Evolutionary conservation across 2,113 vertebrate genomes (phyloP), one percentile per base, ranked within the genome.

Genomic region (Oryzias celebensis): DNA sequence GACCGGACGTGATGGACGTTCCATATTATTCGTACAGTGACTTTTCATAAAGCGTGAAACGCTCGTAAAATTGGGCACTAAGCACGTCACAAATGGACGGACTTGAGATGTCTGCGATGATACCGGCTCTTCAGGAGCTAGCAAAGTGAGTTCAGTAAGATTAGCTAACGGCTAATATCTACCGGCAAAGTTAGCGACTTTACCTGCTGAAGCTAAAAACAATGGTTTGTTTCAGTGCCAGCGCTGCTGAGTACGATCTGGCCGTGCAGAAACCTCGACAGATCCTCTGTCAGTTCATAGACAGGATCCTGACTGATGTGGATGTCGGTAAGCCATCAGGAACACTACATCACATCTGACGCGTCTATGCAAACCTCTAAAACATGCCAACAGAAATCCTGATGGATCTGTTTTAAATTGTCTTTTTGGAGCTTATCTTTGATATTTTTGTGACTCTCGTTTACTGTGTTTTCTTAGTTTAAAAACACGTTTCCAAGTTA

Each of bases 251-350:
- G 18, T 99, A 99, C 83, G 92, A 93, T 51, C 78, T 79, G 5
- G 91, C 94, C 60, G 97, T 96, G 44, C 95, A 95, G 89, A 98
- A 97, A 73, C 96, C 97, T 53, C 93, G 97, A 82, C 95, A 95
- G 86, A 99, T 99, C 80, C 94, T 99, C 0, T 97, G 97, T 76
- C 96, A 98, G 87, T 98, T 99, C 65, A 95, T 99, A 85, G 97
- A 98, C 88, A 90, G 95, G 83, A 98, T 98, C 68, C 92, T 99
- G 78, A 94, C 94, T 66, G 95, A 99, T 80, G 94, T 98, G 50
- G 94, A 98, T 75, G 94, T 95, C 57, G 96, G 97, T 99, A 85
- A 93, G 96, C 87, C 51, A 6, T 4, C 7, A 3, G 10, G n/a
- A 18, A 48, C 7, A 6, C 46, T 5, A n/a, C 31, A 36, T 36